These are phyloP conservation scores for Gadus chalcogrammus DNA, from an alignment of 2,113 vertebrate species.

Conservation along the genomic window DNA sequence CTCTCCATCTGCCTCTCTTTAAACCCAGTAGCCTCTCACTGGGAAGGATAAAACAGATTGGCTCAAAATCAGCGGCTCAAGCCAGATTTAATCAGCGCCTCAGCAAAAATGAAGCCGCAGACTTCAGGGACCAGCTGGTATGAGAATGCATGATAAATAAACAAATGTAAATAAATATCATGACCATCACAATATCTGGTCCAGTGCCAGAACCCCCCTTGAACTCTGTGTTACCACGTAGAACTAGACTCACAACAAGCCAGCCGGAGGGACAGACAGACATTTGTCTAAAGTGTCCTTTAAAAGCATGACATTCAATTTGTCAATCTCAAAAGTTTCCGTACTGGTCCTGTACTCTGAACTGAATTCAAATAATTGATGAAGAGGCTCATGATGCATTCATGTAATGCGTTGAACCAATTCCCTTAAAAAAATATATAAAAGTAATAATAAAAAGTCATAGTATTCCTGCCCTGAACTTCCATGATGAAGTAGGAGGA, in stretches of 20 bases:
- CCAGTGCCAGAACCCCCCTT: neutral
- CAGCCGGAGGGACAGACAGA: neutral
- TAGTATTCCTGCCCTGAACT: too few relatives aligned
- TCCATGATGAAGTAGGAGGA: too few relatives aligned
- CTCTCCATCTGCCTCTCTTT: neutral
- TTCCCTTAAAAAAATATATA: too few relatives aligned
- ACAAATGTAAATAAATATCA: neutral
- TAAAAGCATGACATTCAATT: neutral
- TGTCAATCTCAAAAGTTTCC: too few relatives aligned
- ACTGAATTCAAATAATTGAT: too few relatives aligned
- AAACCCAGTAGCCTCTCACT: neutral
- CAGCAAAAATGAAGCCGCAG: neutral
- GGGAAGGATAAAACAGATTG: neutral
- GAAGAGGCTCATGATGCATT: too few relatives aligned
- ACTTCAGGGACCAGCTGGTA: conserved; percentile 9
- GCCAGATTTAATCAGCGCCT: conserved; percentile 18
- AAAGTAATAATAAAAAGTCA: too few relatives aligned
- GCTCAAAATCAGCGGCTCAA: neutral
- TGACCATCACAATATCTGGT: conserved; percentile 13
- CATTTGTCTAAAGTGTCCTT: neutral
- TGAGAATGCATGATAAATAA: neutral
- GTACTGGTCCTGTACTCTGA: too few relatives aligned
- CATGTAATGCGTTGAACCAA: too few relatives aligned
- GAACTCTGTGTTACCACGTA: neutral
- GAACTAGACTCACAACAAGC: neutral